Base-by-base conservation (phyloP, 2,888 invertebrate genomes). In the Tinea trinotella region DNA sequence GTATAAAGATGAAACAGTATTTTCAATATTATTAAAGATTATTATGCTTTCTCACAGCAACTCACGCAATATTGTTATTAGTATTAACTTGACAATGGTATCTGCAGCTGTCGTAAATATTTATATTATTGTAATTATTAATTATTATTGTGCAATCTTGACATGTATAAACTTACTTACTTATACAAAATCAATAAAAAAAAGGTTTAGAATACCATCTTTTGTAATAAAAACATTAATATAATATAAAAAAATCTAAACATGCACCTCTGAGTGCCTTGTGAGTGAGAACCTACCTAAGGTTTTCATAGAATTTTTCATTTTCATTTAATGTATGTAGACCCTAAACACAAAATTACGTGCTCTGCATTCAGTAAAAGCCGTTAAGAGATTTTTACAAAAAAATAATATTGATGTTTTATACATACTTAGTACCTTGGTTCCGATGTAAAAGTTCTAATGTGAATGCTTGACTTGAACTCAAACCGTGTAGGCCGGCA, bases 321-420 rank as follows among this genome's bases (percentile, higher is more conserved):
- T 63, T 64, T 59, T 61, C 56, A 62, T 60, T 60, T 58, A 57
- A 60, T 64, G 59, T 63, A 64, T 64, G 61, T 61, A 61, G 61
- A 52, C 63, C 58, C 59, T 61, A 60, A 57, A 56, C 57, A 56
- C 55, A 56, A 61, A 63, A 59, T 58, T 60, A 65, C 63, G 65
- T 64, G 64, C 62, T 56, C 57, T 53, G 64, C 56, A 59, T 57
- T 54, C 56, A 34, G 19, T 15, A 40, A 40, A 40, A 40, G 12
- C 13, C 1, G 40, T 40, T 40, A 40, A 40, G 13, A 40, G 40
- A 40, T 40, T 40, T 40, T 40, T 30, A n/a, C 24, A 40, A 40
- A 13, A 40, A 40, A 40, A 40, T 40, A 40, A 40, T 40, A 40
- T 12, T 30, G n/a, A 30, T 30, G 30, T 30, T 7, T 30, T 30